Evolutionary conservation across 2,797 vertebrate genomes (phyloP).

Genomic region (Acipenser transmontanus): DNA sequence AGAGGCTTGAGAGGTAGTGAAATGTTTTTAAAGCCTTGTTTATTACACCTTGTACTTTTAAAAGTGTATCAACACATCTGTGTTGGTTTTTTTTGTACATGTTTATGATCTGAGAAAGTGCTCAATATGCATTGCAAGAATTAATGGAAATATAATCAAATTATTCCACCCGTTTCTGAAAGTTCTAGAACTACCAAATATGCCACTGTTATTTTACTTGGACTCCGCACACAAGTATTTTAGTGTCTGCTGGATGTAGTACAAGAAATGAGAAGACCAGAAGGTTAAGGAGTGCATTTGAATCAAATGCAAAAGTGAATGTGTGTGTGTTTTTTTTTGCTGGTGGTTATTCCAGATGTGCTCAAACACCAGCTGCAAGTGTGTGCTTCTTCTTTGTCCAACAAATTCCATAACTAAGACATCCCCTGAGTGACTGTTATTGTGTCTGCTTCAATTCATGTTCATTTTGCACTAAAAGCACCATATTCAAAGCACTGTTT

Average conservation of each 20-base stretch:
- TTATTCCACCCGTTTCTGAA: background rate
- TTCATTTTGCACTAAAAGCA: too few species aligned
- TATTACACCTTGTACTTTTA: too few species aligned
- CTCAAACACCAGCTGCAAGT: background rate
- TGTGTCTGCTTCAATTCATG: too few species aligned
- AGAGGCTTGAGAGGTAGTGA: too few species aligned
- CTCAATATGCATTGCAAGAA: too few species aligned
- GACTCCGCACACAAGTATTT: constrained; percentile 12
- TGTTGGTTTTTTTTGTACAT: too few species aligned
- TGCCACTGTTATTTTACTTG: constrained; percentile 20
- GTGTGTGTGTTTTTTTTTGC: background rate
- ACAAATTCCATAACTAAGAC: background rate
- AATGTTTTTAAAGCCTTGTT: too few species aligned
- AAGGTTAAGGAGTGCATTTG: constrained; percentile 18
- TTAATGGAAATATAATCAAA: background rate
- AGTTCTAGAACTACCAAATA: constrained; percentile 12
- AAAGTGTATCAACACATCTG: too few species aligned
- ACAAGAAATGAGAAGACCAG: background rate
- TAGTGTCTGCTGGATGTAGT: constrained; percentile 8
- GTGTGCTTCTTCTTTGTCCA: background rate
- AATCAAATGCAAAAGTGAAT: background rate
- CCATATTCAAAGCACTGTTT: too few species aligned
- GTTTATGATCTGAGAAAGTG: too few species aligned
- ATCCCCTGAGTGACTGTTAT: background rate
- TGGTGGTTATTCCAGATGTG: constrained; percentile 1